Evolutionary conservation across 2,113 vertebrate species (phyloP).

Genomic region (Rhynchomys soricoides): DNA sequence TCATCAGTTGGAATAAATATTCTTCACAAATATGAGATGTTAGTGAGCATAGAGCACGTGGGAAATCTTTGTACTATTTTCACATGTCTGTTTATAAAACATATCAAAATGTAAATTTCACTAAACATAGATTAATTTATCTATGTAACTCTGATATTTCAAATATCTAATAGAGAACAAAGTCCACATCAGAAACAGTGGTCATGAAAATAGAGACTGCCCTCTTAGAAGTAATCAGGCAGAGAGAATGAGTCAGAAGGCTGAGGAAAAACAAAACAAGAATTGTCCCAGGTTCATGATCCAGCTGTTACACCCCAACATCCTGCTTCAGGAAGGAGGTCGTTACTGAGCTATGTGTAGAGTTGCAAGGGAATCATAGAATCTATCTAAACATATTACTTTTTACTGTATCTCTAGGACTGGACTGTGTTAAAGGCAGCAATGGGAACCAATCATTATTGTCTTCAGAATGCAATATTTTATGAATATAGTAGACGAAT

Average conservation of each 20-base stretch:
- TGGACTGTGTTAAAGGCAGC: not conserved
- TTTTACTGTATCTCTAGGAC: not conserved
- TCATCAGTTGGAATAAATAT: conserved; percentile 22
- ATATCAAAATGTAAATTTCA: not conserved
- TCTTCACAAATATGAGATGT: not conserved
- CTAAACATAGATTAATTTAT: not conserved
- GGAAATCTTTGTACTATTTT: not conserved
- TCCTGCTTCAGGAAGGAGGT: not conserved
- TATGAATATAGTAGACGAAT: not conserved
- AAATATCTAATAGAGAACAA: not conserved
- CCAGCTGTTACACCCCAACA: not conserved
- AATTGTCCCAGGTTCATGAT: not conserved
- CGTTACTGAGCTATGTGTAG: not conserved
- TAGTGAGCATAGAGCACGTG: not conserved
- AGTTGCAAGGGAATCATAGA: not conserved
- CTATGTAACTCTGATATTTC: not conserved
- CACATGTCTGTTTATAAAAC: not conserved
- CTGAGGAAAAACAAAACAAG: not conserved
- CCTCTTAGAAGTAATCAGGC: not conserved
- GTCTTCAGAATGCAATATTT: not conserved
- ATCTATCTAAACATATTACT: not conserved
- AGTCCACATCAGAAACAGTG: not conserved
- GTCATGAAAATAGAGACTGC: not conserved
- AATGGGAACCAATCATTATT: not conserved
- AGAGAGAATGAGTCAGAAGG: not conserved